phyloP scores from a whole-genome alignment of 2,888 invertebrate species.

The Patella ulyssiponensis region DNA sequence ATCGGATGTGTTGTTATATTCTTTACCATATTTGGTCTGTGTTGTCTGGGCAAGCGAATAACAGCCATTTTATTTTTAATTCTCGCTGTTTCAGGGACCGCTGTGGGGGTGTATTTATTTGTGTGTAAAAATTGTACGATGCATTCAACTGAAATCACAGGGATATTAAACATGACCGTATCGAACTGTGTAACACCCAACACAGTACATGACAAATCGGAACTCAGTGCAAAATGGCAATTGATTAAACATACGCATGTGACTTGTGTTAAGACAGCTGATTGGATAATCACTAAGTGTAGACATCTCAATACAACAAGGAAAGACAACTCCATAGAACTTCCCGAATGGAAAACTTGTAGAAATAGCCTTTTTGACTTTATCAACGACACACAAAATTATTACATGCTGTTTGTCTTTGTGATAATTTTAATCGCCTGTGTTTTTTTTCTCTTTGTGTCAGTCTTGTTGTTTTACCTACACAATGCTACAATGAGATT shows the following conservation, averaged over 20 bases:
- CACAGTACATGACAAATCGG: too few relatives aligned
- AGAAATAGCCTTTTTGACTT: too few relatives aligned
- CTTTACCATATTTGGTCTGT: neutral
- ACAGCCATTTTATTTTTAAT: neutral
- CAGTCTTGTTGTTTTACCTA: neutral
- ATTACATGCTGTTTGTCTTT: neutral
- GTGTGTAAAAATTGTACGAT: neutral
- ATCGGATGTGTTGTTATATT: neutral
- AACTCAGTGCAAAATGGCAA: too few relatives aligned
- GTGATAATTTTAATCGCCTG: neutral
- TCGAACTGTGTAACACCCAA: too few relatives aligned
- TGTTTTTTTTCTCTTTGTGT: neutral
- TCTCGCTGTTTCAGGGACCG: neutral
- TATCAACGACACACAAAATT: neutral
- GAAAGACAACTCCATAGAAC: too few relatives aligned
- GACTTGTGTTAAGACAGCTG: neutral
- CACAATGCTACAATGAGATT: neutral
- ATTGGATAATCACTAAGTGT: slow-evolving; percentile 4
- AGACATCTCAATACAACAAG: neutral
- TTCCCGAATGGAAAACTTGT: too few relatives aligned
- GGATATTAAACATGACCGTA: neutral
- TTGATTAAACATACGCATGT: neutral
- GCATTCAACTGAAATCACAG: neutral
- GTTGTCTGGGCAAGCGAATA: neutral
- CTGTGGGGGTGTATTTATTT: neutral